Evolutionary conservation across 2,888 invertebrate species (phyloP), one percentile per base, ranked within the genome.

Genomic region (Automeris io): DNA sequence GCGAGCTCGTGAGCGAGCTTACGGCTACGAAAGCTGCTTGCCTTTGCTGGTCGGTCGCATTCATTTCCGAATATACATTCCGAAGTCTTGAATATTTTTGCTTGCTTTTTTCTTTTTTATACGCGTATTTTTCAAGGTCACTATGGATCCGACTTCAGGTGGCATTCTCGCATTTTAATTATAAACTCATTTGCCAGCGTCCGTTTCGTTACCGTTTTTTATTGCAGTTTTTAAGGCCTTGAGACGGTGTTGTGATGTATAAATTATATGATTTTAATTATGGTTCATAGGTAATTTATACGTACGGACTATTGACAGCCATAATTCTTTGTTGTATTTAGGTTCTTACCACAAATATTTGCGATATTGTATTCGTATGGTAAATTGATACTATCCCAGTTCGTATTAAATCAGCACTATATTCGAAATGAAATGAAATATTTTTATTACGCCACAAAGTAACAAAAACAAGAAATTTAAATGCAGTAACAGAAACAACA

Each of bases 11-110:
- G 21, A 19, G 5, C 18, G 18, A 57, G 62, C 67, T 70, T 63
- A 59, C 63, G 48, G 19, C 16, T 22, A 31, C 37, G 68, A 79
- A 81, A 80, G 80, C 70, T 53, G 83, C 72, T 81, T 76, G 56
- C 82, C 85, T 83, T 83, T 77, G 57, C 57, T 51, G 51, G 51
- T 57, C 60, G 60, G 54, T 59, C 60, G 57, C 54, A 26, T 24
- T 38, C 24, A 59, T 61, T 58, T 54, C 56, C 52, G 54, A 61
- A 55, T 62, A 54, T 61, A 67, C 61, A 63, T 60, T 58, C 57
- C 46, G 38, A 50, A 40, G 40, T 44, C 51, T 59, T 46, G 56
- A 58, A 61, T 64, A 67, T 58, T 65, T 54, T 19, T 47, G 45
- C 50, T 51, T 54, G 45, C 19, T 33, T 21, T 4, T 60, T 57